Evolutionary conservation across 2,797 vertebrate genomes (phyloP).

Genomic region (Oryzias dopingdopingensis): DNA sequence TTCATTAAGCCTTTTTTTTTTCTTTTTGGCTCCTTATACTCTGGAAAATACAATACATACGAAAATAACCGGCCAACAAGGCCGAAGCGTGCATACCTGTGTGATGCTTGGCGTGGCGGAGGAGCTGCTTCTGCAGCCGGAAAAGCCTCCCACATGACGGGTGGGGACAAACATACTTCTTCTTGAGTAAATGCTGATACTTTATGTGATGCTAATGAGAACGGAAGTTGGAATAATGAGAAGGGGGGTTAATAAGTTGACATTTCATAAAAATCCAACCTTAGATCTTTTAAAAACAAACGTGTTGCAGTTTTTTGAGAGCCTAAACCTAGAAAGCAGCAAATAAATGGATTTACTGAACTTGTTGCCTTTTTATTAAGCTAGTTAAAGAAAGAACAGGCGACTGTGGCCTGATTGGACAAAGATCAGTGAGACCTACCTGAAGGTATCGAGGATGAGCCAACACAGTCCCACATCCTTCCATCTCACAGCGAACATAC

Average conservation of each 20-base stretch:
- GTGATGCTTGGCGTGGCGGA: slow-evolving; percentile 97
- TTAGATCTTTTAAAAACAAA: too few species aligned
- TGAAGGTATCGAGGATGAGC: slow-evolving; percentile 96
- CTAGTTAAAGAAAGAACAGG: too few species aligned
- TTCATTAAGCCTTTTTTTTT: too few species aligned
- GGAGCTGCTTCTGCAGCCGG: slow-evolving; percentile 94
- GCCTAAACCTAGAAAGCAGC: too few species aligned
- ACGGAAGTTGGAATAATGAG: slow-evolving; percentile 2
- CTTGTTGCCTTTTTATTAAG: too few species aligned
- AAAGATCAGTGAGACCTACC: slow-evolving; percentile 71
- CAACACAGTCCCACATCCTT: slow-evolving; percentile 95
- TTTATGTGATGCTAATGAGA: slow-evolving; percentile 92
- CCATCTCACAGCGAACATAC: slow-evolving; percentile 98
- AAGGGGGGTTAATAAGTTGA: too few species aligned
- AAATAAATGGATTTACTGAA: too few species aligned
- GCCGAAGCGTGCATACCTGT: slow-evolving; percentile 78
- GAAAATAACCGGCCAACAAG: background rate
- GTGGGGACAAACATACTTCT: slow-evolving; percentile 97
- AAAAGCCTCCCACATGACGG: slow-evolving; percentile 95
- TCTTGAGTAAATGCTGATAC: slow-evolving; percentile 98
- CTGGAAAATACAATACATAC: too few species aligned
- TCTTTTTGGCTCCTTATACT: too few species aligned
- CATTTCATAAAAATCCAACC: too few species aligned
- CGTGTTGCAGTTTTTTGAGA: too few species aligned
- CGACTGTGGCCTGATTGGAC: background rate